Conservation (phyloP, 2,797 vertebrate species). For the Synanceia verrucosa region DNA sequence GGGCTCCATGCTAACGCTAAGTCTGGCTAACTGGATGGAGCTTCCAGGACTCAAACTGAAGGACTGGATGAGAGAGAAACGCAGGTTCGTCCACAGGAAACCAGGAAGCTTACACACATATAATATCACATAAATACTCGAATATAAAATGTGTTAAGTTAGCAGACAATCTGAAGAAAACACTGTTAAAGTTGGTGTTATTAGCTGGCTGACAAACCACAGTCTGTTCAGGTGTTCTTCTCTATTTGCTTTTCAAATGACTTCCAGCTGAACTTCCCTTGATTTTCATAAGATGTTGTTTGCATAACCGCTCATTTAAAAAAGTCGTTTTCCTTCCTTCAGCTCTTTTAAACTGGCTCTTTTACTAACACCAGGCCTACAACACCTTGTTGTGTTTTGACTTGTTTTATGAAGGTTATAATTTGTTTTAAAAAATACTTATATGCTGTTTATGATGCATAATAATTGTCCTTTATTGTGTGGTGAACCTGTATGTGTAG, state of each 20-base stretch:
- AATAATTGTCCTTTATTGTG: background rate
- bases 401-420: background rate
- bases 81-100: conserved; percentile 72
- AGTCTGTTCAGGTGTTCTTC: background rate
- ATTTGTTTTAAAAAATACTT: no score
- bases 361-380: background rate
- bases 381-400: background rate
- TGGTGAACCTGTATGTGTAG: conserved; percentile 41
- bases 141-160: background rate
- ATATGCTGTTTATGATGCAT: no score
- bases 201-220: background rate
- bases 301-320: background rate
- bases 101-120: no score
- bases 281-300: background rate
- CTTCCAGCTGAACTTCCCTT: background rate
- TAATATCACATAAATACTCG: background rate
- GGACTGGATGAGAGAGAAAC: conserved; percentile 87
- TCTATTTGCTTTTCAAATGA: background rate
- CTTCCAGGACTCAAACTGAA: conserved; percentile 86
- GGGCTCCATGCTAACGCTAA: conserved; percentile 86
- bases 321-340: background rate
- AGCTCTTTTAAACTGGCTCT: background rate
- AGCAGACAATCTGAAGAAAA: background rate
- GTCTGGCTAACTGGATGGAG: conserved; percentile 88
- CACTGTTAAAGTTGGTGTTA: background rate